These are phyloP conservation scores for Lasioglossum villosulum DNA, from an alignment of 2,888 invertebrate species.

Conservation along the genomic window DNA sequence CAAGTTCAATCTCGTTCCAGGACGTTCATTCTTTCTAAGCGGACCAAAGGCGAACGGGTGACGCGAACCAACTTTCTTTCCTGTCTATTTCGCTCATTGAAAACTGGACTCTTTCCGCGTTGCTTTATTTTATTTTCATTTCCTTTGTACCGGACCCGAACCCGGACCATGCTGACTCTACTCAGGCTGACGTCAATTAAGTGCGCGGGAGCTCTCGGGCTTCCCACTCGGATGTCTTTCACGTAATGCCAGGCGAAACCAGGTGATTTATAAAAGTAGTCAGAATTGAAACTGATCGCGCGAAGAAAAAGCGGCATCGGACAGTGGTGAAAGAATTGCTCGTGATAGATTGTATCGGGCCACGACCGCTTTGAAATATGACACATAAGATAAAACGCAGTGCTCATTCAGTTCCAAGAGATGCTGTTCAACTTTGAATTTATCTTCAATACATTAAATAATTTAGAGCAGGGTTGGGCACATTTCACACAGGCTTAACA, in stretches of 20 bases:
- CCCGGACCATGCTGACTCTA: background rate
- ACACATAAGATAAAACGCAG: background rate
- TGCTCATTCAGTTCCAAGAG: background rate
- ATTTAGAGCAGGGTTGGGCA: background rate
- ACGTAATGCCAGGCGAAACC: slow-evolving; percentile 33
- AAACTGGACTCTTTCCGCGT: slow-evolving; percentile 54
- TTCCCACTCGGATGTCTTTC: slow-evolving; percentile 36
- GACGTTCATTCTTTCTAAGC: slow-evolving; percentile 37
- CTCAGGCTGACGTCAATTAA: slow-evolving; percentile 40
- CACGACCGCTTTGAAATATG: background rate
- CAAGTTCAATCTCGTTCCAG: slow-evolving; percentile 32
- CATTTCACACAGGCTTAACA: too few relatives aligned
- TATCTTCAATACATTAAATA: background rate
- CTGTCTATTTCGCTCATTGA: slow-evolving; percentile 43
- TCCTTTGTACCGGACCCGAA: slow-evolving; percentile 16
- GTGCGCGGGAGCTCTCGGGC: slow-evolving; percentile 14
- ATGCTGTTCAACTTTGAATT: background rate
- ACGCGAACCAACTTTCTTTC: slow-evolving; percentile 60
- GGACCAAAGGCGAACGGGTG: background rate
- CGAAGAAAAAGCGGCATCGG: slow-evolving; percentile 4
- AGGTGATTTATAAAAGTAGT: background rate
- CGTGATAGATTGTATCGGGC: slow-evolving; percentile 1
- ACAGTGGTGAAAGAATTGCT: background rate
- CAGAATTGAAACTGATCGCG: slow-evolving; percentile 9
- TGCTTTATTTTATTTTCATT: slow-evolving; percentile 53